Conservation (phyloP, 2,113 vertebrate genomes). For the Xerus inauris region DNA sequence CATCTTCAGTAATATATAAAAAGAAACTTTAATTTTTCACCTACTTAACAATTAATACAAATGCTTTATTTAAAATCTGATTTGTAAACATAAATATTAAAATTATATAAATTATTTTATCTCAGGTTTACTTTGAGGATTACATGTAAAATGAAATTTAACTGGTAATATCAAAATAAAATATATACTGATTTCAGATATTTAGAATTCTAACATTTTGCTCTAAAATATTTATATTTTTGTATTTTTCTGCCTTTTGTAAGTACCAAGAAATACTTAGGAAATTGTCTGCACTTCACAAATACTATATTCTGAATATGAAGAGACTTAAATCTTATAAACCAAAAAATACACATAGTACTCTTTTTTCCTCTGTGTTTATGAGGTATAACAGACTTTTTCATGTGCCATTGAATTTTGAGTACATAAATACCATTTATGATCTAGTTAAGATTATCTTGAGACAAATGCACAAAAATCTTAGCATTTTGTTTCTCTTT, state of each 20-base stretch:
- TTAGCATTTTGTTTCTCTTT: neutral
- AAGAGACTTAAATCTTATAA: neutral
- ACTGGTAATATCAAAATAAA: neutral
- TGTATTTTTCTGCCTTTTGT: neutral
- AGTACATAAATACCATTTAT: neutral
- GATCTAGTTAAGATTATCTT: neutral
- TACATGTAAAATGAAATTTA: neutral
- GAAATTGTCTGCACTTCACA: neutral
- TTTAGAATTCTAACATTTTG: neutral
- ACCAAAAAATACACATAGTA: neutral
- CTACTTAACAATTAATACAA: neutral
- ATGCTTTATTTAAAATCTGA: neutral
- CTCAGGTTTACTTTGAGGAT: neutral
- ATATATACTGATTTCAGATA: neutral
- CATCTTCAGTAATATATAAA: neutral
- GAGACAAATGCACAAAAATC: neutral
- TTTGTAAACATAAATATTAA: neutral
- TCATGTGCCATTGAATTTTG: neutral
- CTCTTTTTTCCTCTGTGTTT: neutral
- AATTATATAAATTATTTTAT: neutral
- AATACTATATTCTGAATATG: neutral
- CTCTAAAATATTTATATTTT: neutral
- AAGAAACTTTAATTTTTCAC: neutral
- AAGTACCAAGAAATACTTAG: neutral
- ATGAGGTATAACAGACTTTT: neutral